Evolutionary conservation across 2,888 invertebrate species (phyloP).

Genomic region (Bibio marci): DNA sequence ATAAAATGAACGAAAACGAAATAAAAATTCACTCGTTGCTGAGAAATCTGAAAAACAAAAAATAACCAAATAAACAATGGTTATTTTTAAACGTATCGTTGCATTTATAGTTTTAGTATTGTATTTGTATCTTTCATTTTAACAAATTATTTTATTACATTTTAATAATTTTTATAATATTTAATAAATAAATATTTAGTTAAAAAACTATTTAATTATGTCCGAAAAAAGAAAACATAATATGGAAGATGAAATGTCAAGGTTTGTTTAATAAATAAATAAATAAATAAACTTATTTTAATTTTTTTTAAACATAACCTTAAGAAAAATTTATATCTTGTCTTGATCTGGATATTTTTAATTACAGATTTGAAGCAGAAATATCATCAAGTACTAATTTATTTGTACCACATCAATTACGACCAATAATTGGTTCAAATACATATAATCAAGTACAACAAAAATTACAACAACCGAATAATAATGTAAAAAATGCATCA

Average conservation of each 20-base stretch:
- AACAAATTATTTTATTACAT: too few species aligned
- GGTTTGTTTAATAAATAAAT: constrained; percentile 31
- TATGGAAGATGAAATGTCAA: constrained; percentile 87
- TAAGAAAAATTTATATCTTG: background rate
- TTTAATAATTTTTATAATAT: too few species aligned
- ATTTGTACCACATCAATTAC: constrained; percentile 32
- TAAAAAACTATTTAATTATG: too few species aligned
- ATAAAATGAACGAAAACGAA: too few species aligned
- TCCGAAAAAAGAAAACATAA: constrained; percentile 19
- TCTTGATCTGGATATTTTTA: background rate
- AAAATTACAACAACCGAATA: constrained; percentile 36
- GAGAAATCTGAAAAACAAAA: too few species aligned
- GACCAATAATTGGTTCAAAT: constrained; percentile 53
- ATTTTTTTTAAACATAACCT: background rate
- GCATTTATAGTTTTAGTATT: too few species aligned
- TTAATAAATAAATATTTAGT: too few species aligned
- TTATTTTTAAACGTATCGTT: too few species aligned
- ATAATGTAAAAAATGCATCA: constrained; percentile 30
- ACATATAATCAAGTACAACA: constrained; percentile 56
- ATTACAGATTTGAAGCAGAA: constrained; percentile 67
- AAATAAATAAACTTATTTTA: background rate
- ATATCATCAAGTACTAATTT: constrained; percentile 41
- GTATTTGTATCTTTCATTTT: too few species aligned
- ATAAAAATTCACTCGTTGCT: too few species aligned
- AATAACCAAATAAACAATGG: too few species aligned